These are phyloP conservation scores for Pseudanteris insignis DNA, from an alignment of 2,888 invertebrate species.

Conservation along the genomic window DNA sequence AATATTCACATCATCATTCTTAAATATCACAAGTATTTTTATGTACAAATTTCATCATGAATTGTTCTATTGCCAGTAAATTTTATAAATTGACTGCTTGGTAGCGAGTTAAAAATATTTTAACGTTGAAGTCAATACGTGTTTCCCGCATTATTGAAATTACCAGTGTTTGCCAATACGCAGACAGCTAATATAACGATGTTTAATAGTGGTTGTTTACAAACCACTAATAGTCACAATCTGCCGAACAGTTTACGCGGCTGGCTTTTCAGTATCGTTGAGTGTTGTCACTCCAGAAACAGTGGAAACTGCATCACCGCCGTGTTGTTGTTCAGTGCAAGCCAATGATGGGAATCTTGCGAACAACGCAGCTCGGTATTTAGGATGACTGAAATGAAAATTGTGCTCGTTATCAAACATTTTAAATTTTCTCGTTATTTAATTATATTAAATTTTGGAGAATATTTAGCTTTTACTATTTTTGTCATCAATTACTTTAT, in stretches of 20 bases:
- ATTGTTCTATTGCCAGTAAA: no score
- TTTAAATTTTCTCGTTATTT: no score
- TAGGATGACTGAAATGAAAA: conserved; percentile 75
- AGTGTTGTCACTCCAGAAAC: conserved; percentile 76
- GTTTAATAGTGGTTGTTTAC: conserved; percentile 14
- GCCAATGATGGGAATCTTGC: conserved; percentile 81
- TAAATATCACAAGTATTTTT: conserved; percentile 7
- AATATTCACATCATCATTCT: conserved; percentile 4
- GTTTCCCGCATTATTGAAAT: conserved; percentile 4
- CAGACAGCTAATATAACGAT: conserved; percentile 2
- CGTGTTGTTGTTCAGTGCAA: conserved; percentile 70
- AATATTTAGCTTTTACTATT: no score
- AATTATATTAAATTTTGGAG: no score
- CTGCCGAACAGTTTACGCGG: conserved; percentile 67
- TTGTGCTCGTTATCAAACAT: no score
- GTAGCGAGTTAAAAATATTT: neutral
- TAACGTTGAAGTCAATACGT: neutral
- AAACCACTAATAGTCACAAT: conserved; percentile 6
- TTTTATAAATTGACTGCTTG: neutral
- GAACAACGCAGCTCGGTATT: conserved; percentile 79
- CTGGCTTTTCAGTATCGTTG: conserved; percentile 73
- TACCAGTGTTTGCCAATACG: conserved; percentile 1
- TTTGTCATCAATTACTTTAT: no score
- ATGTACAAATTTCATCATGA: conserved; percentile 16
- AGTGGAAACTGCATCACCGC: conserved; percentile 71